These are phyloP conservation scores for Lordiphosa andalusiaca DNA, from an alignment of 2,888 invertebrate genomes.

Conservation along the genomic window DNA sequence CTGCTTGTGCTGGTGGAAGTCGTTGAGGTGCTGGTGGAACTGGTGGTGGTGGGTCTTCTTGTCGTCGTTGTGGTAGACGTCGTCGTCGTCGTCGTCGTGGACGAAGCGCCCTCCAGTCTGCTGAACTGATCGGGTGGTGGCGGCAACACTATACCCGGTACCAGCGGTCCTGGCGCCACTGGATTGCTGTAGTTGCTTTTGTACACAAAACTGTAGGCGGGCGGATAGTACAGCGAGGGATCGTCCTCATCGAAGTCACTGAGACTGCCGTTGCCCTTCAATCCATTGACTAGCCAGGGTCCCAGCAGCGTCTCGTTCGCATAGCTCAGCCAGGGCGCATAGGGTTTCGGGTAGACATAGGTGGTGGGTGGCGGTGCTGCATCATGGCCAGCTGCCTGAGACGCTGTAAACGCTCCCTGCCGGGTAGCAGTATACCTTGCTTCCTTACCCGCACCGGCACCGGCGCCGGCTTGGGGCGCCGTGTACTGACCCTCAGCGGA, in stretches of 20 bases:
- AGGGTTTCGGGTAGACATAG: slow-evolving; percentile 83
- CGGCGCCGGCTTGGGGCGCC: slow-evolving; percentile 61
- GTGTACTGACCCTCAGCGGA: slow-evolving; percentile 83
- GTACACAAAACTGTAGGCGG: slow-evolving; percentile 93
- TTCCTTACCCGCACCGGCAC: slow-evolving; percentile 69
- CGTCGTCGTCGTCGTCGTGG: slow-evolving; percentile 68
- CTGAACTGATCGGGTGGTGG: slow-evolving; percentile 94
- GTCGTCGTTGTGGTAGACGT: slow-evolving; percentile 64
- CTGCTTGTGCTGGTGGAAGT: slow-evolving; percentile 31
- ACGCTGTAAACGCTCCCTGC: slow-evolving; percentile 81
- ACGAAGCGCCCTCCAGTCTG: slow-evolving; percentile 82
- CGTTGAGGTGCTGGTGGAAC: slow-evolving; percentile 28
- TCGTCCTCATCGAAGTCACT: slow-evolving; percentile 94
- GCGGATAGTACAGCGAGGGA: slow-evolving; percentile 94
- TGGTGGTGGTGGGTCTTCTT: slow-evolving; percentile 66
- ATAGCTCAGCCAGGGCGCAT: slow-evolving; percentile 82
- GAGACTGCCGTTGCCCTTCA: slow-evolving; percentile 81
- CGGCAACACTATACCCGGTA: slow-evolving; percentile 92
- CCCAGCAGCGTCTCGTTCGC: slow-evolving; percentile 62
- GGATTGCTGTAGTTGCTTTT: slow-evolving; percentile 87
- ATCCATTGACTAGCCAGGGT: slow-evolving; percentile 70
- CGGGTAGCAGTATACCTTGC: slow-evolving; percentile 83
- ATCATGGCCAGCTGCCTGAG: slow-evolving; percentile 52
- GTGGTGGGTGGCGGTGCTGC: slow-evolving; percentile 58
- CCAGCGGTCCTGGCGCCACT: slow-evolving; percentile 91